Base-by-base conservation (phyloP, 1,140 invertebrate genomes). In the Babylonia areolata region DNA sequence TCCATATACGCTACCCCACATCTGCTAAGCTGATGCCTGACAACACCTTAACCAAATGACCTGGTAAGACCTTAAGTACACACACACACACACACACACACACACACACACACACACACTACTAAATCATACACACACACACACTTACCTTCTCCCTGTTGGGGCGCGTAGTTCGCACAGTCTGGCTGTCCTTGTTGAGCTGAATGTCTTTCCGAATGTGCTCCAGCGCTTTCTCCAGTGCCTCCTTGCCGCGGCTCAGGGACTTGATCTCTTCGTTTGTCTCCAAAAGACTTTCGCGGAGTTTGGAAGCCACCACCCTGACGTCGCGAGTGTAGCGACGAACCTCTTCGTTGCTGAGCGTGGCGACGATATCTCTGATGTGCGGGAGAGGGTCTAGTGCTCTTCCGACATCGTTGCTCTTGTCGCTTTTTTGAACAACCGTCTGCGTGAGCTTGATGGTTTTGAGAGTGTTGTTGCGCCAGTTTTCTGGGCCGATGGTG, bases 241-340 rank as follows among this genome's bases (percentile, higher is more conserved):
- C 89, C 83, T 94, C 94, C 87, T 92, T 93, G 11, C 91, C 91
- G 51, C 93, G 88, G 12, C 90, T 93, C 2, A 94, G 85, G 9
- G 93, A 90, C 87, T 94, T 94, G 37, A 94, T 94, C 89, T 94
- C 94, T 88, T 94, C 93, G 87, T 94, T 94, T 81, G 93, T 94
- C 79, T 94, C 93, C 75, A 94, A 86, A 82, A 94, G 88, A 86
- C 93, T 94, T 91, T 94, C 92, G 86, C 93, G 90, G 17, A 94
- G 89, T 85, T 92, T 92, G 64, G 92, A 91, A 64, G 94, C 93
- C 73, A 94, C 92, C 69, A 89, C 90, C 71, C 94, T 88, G 9
- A 92, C 91, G 87, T 94, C 92, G 81, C 94, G 86, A 78, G 91
- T 90, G 88, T 94, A 94, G 84, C 92, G 89, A 46, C 93, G 91